These are phyloP conservation scores for Melieria omissa DNA, from an alignment of 2,888 invertebrate species.

Conservation along the genomic window DNA sequence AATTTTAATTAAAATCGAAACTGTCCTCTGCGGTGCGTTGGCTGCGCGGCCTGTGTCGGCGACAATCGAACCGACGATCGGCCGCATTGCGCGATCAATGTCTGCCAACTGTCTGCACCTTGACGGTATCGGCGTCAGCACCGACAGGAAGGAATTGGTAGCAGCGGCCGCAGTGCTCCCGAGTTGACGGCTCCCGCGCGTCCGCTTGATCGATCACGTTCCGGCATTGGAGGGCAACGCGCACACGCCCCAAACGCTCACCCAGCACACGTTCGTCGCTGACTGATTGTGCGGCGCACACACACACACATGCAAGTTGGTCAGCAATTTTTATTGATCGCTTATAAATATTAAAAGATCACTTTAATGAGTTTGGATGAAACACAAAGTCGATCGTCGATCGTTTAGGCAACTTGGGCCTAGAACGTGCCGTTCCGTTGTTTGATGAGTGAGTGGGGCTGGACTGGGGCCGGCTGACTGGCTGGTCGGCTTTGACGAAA, in stretches of 20 bases:
- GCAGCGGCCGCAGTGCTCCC: background rate
- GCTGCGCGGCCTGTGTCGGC: background rate
- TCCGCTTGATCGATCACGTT: slow-evolving; percentile 51
- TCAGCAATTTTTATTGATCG: background rate
- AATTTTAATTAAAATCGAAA: slow-evolving; percentile 60
- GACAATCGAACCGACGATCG: background rate
- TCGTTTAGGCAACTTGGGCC: slow-evolving; percentile 48
- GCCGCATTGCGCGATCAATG: background rate
- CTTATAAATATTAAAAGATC: slow-evolving; percentile 46
- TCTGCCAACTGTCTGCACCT: slow-evolving; percentile 53
- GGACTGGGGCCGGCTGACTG: no score
- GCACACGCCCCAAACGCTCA: slow-evolving; percentile 42
- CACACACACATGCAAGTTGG: background rate
- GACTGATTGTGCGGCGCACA: no score
- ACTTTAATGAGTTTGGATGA: slow-evolving; percentile 46
- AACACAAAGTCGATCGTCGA: slow-evolving; percentile 23
- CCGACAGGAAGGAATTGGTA: slow-evolving; percentile 16
- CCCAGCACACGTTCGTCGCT: slow-evolving; percentile 17
- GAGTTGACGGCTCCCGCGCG: slow-evolving; percentile 51
- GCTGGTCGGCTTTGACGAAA: slow-evolving; percentile 36
- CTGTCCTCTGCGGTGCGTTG: slow-evolving; percentile 10
- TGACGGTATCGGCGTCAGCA: slow-evolving; percentile 34
- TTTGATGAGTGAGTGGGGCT: no score
- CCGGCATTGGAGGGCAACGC: slow-evolving; percentile 26
- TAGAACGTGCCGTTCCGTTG: slow-evolving; percentile 54